Percentiles rank a stretch among this genome's conserved stretches.
phyloP scores from a whole-genome alignment of 2,888 invertebrate species.

The Chaitophorus viminalis region DNA sequence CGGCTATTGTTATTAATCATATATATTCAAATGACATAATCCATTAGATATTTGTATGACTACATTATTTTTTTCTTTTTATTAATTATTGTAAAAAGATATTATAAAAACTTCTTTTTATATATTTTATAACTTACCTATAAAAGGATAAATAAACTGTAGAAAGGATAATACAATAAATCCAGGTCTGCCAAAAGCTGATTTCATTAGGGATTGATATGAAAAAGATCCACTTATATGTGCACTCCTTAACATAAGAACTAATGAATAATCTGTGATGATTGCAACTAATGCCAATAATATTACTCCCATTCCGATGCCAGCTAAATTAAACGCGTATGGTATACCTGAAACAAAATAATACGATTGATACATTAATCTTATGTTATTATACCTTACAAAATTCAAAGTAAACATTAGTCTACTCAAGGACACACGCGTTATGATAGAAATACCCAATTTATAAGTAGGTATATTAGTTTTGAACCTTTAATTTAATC shows the following conservation, averaged over 20 bases:
- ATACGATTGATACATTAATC: background rate
- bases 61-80: too few relatives aligned
- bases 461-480: background rate
- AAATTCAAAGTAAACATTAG: constrained; percentile 11
- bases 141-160: constrained; percentile 85
- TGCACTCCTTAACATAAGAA: constrained; percentile 80
- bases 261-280: constrained; percentile 83
- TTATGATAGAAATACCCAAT: background rate
- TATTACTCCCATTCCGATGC: constrained; percentile 80
- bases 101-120: background rate
- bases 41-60: too few relatives aligned
- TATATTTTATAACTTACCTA: constrained; percentile 72
- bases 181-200: constrained; percentile 81
- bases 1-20: too few relatives aligned
- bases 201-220: constrained; percentile 82
- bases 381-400: background rate
- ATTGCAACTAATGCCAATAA: constrained; percentile 78
- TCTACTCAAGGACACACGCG: background rate
- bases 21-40: too few relatives aligned
- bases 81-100: too few relatives aligned
- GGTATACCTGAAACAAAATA: constrained; percentile 72
- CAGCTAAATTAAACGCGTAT: constrained; percentile 83
- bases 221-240: constrained; percentile 81
- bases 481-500: constrained; percentile 2
- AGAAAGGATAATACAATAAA: constrained; percentile 79